Evolutionary conservation across 1,140 invertebrate species (phyloP), one percentile per base, ranked within the genome.

Genomic region (Venturia canescens): DNA sequence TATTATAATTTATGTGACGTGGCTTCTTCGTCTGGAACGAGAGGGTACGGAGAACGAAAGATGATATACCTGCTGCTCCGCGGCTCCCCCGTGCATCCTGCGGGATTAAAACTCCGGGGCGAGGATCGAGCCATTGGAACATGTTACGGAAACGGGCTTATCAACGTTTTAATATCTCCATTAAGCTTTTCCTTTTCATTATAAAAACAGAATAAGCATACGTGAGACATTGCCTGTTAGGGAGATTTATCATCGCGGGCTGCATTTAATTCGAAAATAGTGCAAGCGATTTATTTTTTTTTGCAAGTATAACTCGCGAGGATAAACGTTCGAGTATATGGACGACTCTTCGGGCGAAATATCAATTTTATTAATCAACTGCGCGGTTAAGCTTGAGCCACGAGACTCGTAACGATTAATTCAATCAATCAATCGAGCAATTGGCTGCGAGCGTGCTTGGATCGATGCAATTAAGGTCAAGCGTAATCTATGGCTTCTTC

Each of bases 11-110:
- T 53, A 74, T 74, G 26, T 31, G 38, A 74, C 71, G 71, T 29
- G 38, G 71, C 71, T 74, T 74, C 71, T 69, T 53, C 71, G 71
- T 29, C 71, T 74, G 34, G 71, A 74, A 48, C 71, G 71, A 74
- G 71, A 74, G 71, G 48, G 71, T 29, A 44, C 71, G 57, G 48
- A 50, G 27, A 53, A 27, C 71, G 71, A 74, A 74, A 74, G 71
- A 29, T 31, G 71, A 74, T 74, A 74, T 74, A 74, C 71, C 66
- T 69, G 60, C 66, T 69, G 15, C n/a, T n/a, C n/a, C n/a, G n/a
- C n/a, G n/a, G n/a, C n/a, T n/a, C n/a, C n/a, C n/a, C n/a, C n/a
- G n/a, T 26, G 71, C 57, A 74, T 74, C 71, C 71, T 74, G 66
- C 16, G 71, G 71, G 71, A 74, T 74, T 74, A 74, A 50, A 53